These are phyloP conservation scores for Drosophila lini DNA, from an alignment of 1,140 invertebrate genomes.

Conservation along the genomic window DNA sequence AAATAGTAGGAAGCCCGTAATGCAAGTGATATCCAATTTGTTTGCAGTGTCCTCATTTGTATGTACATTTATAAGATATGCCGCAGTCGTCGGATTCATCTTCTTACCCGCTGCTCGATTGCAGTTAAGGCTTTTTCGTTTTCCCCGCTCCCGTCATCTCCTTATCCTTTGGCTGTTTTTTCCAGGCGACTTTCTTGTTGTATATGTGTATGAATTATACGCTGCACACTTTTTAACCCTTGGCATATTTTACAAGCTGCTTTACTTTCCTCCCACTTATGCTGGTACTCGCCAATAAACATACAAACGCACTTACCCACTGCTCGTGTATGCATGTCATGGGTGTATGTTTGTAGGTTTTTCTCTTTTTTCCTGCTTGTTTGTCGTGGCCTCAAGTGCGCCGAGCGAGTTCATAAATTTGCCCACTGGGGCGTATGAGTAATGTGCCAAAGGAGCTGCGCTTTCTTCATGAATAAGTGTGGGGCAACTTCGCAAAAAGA, in stretches of 20 bases:
- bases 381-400: slow-evolving; percentile 74
- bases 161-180: slow-evolving; percentile 48
- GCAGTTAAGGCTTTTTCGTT: slow-evolving; percentile 35
- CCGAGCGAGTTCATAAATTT: slow-evolving; percentile 78
- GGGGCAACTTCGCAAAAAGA: slow-evolving; percentile 41
- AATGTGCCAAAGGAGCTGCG: slow-evolving; percentile 71
- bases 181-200: slow-evolving; percentile 60
- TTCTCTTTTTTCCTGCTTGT: slow-evolving; percentile 42
- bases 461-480: slow-evolving; percentile 13
- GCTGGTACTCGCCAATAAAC: slow-evolving; percentile 64
- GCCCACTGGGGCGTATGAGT: slow-evolving; percentile 81
- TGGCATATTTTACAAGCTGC: slow-evolving; percentile 82
- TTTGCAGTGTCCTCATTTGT: slow-evolving; percentile 37
- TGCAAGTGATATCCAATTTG: slow-evolving; percentile 1
- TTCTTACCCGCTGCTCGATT: slow-evolving; percentile 55
- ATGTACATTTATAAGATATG: slow-evolving; percentile 18
- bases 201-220: slow-evolving; percentile 69
- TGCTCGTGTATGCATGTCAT: slow-evolving; percentile 32
- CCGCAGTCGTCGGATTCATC: slow-evolving; percentile 21
- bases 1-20: too few species aligned
- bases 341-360: slow-evolving; percentile 43
- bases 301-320: slow-evolving; percentile 74
- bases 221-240: slow-evolving; percentile 79
- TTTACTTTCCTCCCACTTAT: slow-evolving; percentile 59
- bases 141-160: slow-evolving; percentile 18